A percentile compares a stretch with the other conserved stretches of the same genome.
These are phyloP conservation scores for Metaphire vulgaris DNA, from an alignment of 1,140 invertebrate genomes.

Conservation along the genomic window DNA sequence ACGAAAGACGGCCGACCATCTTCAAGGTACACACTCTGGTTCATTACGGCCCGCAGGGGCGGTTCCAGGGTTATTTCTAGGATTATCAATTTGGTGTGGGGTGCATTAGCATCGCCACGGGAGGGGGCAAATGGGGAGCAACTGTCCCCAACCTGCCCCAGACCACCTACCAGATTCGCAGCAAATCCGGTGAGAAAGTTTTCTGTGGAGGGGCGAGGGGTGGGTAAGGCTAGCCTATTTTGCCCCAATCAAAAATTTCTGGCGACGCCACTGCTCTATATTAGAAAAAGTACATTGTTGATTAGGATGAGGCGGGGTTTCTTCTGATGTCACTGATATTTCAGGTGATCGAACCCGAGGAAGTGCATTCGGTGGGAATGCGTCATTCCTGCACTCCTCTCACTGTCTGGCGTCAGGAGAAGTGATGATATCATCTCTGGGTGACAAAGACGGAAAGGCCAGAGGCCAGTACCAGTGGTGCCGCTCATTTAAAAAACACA, in stretches of 20 bases:
- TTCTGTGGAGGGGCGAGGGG: too few relatives aligned
- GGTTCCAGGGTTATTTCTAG: too few relatives aligned
- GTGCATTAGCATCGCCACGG: too few relatives aligned
- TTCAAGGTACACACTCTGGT: constrained; percentile 56
- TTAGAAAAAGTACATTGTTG: background rate
- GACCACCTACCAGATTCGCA: too few relatives aligned
- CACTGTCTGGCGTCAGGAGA: constrained; percentile 87
- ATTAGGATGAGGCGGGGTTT: background rate
- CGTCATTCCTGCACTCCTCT: constrained; percentile 79
- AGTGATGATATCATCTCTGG: constrained; percentile 90
- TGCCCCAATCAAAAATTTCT: too few relatives aligned
- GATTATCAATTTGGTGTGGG: too few relatives aligned
- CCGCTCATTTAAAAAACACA: background rate
- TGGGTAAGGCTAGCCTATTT: too few relatives aligned
- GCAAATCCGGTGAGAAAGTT: too few relatives aligned
- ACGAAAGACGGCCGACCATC: constrained; percentile 62
- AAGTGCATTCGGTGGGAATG: background rate
- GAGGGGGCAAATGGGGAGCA: background rate
- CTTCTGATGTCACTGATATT: background rate
- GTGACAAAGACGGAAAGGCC: constrained; percentile 57
- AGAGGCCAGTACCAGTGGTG: constrained; percentile 50
- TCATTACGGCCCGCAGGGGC: too few relatives aligned
- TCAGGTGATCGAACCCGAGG: background rate
- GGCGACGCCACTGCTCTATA: background rate
- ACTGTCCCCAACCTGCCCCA: too few relatives aligned